phyloP scores from a whole-genome alignment of 2,888 invertebrate genomes.

The Trissonchulus latispiculum region DNA sequence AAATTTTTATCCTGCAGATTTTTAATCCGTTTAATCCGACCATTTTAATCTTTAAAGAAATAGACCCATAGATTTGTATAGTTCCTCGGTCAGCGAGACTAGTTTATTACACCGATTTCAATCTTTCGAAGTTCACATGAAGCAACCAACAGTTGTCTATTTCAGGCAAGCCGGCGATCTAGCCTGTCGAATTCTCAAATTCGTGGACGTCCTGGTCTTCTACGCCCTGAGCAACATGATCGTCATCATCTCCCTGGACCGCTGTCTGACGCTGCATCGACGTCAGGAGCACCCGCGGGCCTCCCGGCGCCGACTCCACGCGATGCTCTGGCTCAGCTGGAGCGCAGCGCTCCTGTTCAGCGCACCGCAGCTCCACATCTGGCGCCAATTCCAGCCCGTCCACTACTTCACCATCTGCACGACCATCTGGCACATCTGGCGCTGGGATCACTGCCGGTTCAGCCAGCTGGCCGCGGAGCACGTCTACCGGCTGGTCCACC shows the following conservation, averaged over 20 bases:
- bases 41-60: too few relatives aligned
- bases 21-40: too few relatives aligned
- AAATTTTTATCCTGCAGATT: too few relatives aligned
- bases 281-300: not conserved
- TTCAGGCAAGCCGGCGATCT: not conserved
- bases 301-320: not conserved
- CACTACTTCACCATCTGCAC: slow-evolving; percentile 33
- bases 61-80: too few relatives aligned
- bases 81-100: too few relatives aligned
- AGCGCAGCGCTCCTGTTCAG: slow-evolving; percentile 31
- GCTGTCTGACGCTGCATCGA: not conserved
- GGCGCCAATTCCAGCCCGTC: slow-evolving; percentile 29
- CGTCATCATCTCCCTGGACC: not conserved
- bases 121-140: too few relatives aligned
- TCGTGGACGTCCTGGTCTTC: not conserved
- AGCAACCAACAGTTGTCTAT: too few relatives aligned
- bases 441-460: not conserved
- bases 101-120: too few relatives aligned
- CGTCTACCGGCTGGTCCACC: not conserved
- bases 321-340: slow-evolving; percentile 27
- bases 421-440: slow-evolving; percentile 29
- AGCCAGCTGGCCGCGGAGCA: not conserved
- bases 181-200: not conserved
- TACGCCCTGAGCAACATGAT: not conserved
- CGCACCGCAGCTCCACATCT: slow-evolving; percentile 35